These are phyloP conservation scores for Gymnobelideus leadbeateri DNA, from an alignment of 2,113 vertebrate species.

Conservation along the genomic window DNA sequence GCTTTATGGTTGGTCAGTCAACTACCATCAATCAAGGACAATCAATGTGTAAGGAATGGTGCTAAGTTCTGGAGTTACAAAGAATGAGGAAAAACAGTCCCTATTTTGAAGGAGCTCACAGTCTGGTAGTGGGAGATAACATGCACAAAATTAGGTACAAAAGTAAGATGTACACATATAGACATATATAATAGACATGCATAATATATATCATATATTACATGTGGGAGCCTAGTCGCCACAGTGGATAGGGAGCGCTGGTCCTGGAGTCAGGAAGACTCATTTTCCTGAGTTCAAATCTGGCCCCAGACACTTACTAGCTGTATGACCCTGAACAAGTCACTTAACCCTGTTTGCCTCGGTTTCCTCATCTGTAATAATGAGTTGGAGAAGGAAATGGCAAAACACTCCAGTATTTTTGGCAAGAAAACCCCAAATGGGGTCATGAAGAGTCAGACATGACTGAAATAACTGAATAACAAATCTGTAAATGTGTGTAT, in stretches of 20 bases:
- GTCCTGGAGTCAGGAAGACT: not conserved
- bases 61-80: not conserved
- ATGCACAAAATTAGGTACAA: not conserved
- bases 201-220: not conserved
- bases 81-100: not conserved
- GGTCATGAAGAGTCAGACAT: not conserved
- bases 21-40: not conserved
- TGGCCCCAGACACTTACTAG: not conserved
- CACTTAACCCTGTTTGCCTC: not conserved
- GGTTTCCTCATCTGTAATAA: not conserved
- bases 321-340: not conserved
- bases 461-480: not conserved
- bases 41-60: not conserved
- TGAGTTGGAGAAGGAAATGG: not conserved
- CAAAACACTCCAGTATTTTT: too few species aligned
- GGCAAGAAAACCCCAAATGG: too few species aligned
- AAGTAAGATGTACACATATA: not conserved
- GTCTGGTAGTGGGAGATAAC: not conserved
- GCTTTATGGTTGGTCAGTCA: not conserved
- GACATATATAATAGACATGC: not conserved
- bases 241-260: not conserved
- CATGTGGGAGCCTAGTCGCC: not conserved
- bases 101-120: not conserved
- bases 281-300: not conserved
- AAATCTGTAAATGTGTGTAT: too few species aligned